Evolutionary conservation across 2,888 invertebrate genomes (phyloP).

Genomic region (Agrochola macilenta): DNA sequence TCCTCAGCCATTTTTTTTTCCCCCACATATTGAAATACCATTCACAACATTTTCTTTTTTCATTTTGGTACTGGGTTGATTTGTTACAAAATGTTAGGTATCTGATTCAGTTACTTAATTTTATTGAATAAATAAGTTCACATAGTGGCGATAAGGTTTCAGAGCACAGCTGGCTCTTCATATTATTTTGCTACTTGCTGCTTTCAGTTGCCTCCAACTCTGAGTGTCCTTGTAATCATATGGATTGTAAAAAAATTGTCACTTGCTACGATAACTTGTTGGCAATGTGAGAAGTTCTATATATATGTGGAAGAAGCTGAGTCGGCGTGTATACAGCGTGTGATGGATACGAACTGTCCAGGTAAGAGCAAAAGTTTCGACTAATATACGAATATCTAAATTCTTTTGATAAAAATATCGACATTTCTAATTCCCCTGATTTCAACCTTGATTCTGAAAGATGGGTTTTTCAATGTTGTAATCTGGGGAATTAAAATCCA

Average conservation of each 20-base stretch:
- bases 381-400: background rate
- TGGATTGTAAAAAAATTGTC: background rate
- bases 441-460: too few species aligned
- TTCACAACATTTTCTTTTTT: too few species aligned
- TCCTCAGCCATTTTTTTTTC: background rate
- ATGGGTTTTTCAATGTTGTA: background rate
- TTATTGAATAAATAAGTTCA: background rate
- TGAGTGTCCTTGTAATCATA: fast-evolving
- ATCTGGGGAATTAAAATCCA: background rate
- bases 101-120: background rate
- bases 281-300: background rate
- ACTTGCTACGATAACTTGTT: background rate
- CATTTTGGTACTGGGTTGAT: too few species aligned
- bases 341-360: background rate
- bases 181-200: background rate
- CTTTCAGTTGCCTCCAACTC: background rate
- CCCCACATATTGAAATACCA: background rate
- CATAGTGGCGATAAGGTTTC: background rate
- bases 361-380: background rate
- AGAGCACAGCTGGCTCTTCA: background rate
- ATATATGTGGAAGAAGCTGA: background rate
- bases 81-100: background rate
- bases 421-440: background rate
- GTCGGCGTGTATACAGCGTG: background rate
- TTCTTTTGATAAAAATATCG: background rate